Conservation (phyloP, 2,888 invertebrate species). For the Noctua pronuba region DNA sequence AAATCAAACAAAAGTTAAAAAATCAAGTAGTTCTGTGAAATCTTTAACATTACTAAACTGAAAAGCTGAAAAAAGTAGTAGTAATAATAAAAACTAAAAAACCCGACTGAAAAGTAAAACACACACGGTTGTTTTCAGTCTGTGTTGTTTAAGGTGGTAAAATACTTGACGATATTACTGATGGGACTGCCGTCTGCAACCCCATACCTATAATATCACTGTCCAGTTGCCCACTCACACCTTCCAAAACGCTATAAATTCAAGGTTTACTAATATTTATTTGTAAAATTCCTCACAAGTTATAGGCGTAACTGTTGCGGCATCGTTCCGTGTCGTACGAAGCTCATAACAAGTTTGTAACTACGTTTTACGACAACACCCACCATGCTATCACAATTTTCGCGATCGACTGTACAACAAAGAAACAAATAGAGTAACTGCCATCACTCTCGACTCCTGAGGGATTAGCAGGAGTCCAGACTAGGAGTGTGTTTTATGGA, state of each 20-base stretch:
- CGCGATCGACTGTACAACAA: constrained; percentile 58
- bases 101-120: too few species aligned
- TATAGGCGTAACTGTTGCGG: constrained; percentile 28
- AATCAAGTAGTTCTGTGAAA: too few species aligned
- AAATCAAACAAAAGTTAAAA: too few species aligned
- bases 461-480: constrained; percentile 45
- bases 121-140: too few species aligned
- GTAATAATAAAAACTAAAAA: too few species aligned
- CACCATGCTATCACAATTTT: constrained; percentile 60
- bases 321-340: constrained; percentile 27
- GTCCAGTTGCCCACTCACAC: too few species aligned
- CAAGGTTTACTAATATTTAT: constrained; percentile 29
- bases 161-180: not conserved
- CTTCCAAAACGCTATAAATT: constrained; percentile 10
- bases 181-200: not conserved
- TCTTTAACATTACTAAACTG: too few species aligned
- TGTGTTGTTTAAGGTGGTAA: not conserved
- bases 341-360: constrained; percentile 65
- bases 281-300: constrained; percentile 29
- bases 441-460: constrained; percentile 35
- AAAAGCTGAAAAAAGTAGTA: too few species aligned
- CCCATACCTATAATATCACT: not conserved
- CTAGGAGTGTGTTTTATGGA: constrained; percentile 6
- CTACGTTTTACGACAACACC: constrained; percentile 64
- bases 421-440: constrained; percentile 59